These are phyloP conservation scores for Gavia stellata DNA, from an alignment of 2,113 vertebrate genomes.

Conservation along the genomic window DNA sequence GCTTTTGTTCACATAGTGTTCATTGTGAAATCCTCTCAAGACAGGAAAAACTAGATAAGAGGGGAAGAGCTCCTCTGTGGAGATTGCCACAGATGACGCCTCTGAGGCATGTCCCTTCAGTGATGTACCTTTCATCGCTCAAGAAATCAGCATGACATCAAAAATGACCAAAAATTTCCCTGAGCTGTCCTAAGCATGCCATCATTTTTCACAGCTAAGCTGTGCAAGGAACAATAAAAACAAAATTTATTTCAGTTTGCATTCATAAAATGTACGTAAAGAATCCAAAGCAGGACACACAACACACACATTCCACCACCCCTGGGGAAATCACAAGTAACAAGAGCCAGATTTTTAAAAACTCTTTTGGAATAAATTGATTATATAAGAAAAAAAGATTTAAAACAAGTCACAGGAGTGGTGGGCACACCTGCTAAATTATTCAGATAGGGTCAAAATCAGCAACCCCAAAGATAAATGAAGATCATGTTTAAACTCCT, in stretches of 20 bases:
- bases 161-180: neutral
- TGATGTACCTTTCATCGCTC: neutral
- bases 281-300: neutral
- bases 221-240: neutral
- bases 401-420: neutral
- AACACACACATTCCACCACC: neutral
- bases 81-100: neutral
- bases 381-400: neutral
- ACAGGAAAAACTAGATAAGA: slow-evolving; percentile 48
- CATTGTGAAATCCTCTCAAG: slow-evolving; percentile 13
- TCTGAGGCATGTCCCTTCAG: neutral
- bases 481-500: neutral
- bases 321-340: neutral
- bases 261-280: neutral
- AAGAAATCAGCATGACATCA: neutral
- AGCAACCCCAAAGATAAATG: neutral
- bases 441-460: neutral
- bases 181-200: neutral
- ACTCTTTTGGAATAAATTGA: neutral
- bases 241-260: neutral
- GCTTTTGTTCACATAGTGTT: neutral
- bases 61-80: neutral
- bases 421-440: neutral
- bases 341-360: neutral
- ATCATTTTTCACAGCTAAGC: neutral